Conservation (phyloP, 2,113 vertebrate species). For the Columba janthina region DNA sequence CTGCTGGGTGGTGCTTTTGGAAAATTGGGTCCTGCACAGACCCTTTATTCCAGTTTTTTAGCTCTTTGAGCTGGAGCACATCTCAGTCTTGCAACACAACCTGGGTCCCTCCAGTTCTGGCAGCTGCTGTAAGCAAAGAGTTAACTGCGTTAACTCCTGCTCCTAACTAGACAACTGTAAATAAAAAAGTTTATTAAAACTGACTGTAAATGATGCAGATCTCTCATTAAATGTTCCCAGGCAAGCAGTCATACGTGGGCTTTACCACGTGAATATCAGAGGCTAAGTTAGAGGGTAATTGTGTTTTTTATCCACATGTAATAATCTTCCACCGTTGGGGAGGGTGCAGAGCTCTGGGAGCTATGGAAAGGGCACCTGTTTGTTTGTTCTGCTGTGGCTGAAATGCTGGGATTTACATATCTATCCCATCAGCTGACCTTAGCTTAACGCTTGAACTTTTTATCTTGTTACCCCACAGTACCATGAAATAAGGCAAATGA, state of each 20-base stretch:
- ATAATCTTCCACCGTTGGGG: constrained; percentile 23
- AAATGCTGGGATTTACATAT: neutral
- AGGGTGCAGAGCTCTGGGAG: neutral
- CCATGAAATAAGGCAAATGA: neutral
- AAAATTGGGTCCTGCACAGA: neutral
- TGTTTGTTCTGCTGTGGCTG: neutral
- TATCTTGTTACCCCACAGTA: neutral
- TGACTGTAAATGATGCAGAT: constrained; percentile 47
- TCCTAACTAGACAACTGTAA: constrained; percentile 34
- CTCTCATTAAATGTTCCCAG: constrained; percentile 55
- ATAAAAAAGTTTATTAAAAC: constrained; percentile 43
- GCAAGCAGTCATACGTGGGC: constrained; percentile 40
- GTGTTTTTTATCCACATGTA: constrained; percentile 48
- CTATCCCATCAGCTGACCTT: neutral
- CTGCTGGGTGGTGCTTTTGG: too few species aligned
- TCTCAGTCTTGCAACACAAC: neutral
- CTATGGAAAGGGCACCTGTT: neutral
- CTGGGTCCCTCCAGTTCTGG: constrained; percentile 1
- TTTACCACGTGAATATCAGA: neutral
- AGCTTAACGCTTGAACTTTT: neutral
- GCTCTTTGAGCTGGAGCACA: neutral
- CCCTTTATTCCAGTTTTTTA: neutral
- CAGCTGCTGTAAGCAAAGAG: neutral
- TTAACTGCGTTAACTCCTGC: constrained; percentile 6
- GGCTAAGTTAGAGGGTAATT: constrained; percentile 55